Base-by-base conservation (phyloP, 2,113 vertebrate genomes). In the Lepus europaeus region DNA sequence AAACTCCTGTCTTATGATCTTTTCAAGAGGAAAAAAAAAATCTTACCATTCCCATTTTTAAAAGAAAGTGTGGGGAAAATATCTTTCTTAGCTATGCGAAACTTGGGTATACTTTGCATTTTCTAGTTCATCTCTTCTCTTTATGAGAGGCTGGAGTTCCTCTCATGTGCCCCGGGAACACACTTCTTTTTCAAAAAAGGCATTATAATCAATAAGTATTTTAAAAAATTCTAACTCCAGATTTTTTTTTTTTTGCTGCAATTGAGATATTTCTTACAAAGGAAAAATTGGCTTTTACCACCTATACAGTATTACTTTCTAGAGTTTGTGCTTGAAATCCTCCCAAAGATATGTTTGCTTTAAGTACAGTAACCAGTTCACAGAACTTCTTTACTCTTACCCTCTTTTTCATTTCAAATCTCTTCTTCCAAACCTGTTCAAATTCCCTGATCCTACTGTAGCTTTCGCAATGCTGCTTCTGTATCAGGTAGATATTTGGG, bases 381-480 rank as follows among this genome's bases (percentile, higher is more conserved):
- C 56, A 69, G 27, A 61, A 29, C 53, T 91, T 66, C 74, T 39
- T 59, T 49, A 68, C 53, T 69, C 56, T 45, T 51, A 11, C 72
- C 8, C 12, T 13, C 56, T 33, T 45, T 68, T 53, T 11, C 7
- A 9, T 70, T 61, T 74, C 31, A 80, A 83, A 19, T 72, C 56
- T 94, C 39, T 22, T 9, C 63, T 74, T 36, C 61, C 25, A 45
- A 94, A 72, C 2, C 25, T 73, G 51, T 82, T 25, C 36, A 59
- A 27, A 29, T 79, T 87, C 45, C 94, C n/a, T 53, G 8, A 49
- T 77, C 81, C 86, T 31, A 5, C 72, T 73, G 66, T 68, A 14
- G 85, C 90, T 92, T 85, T 66, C 33, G 59, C 87, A 51, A 33
- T 33, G n/a, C 82, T 92, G 5, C 73, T 85, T 95, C 29, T 74